Conservation (phyloP, 2,888 invertebrate genomes). For the Drosophila kuntzei region DNA sequence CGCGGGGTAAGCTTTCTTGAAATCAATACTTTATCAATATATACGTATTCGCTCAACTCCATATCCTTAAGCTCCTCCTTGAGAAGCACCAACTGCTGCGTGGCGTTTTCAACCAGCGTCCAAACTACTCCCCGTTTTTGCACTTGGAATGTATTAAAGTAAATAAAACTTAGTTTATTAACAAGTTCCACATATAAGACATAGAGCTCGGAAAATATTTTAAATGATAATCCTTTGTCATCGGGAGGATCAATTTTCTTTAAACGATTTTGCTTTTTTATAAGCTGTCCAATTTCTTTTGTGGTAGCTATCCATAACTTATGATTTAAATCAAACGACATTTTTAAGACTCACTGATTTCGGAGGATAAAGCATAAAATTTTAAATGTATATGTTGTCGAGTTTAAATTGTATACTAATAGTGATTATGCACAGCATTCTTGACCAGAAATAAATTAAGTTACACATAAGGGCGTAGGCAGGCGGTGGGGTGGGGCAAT, state of each 20-base stretch:
- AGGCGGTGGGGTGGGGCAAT: too few species aligned
- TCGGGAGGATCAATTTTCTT: slow-evolving; percentile 72
- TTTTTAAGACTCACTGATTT: slow-evolving; percentile 51
- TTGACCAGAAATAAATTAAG: not conserved
- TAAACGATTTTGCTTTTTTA: slow-evolving; percentile 83
- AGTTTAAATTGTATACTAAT: not conserved
- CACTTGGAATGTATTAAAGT: slow-evolving; percentile 83
- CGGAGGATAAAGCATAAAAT: slow-evolving; percentile 5
- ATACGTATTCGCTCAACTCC: slow-evolving; percentile 88
- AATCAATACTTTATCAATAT: slow-evolving; percentile 89
- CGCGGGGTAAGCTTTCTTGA: slow-evolving; percentile 89
- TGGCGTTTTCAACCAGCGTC: slow-evolving; percentile 74
- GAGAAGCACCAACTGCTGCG: slow-evolving; percentile 86
- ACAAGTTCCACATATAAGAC: slow-evolving; percentile 82
- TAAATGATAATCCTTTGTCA: slow-evolving; percentile 72
- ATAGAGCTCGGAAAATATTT: slow-evolving; percentile 82
- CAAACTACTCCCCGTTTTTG: slow-evolving; percentile 82
- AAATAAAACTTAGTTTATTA: slow-evolving; percentile 82
- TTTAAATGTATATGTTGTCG: slow-evolving; percentile 9
- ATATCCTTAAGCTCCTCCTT: slow-evolving; percentile 87
- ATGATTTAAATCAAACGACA: slow-evolving; percentile 86
- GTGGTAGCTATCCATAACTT: slow-evolving; percentile 86
- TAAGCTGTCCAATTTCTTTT: slow-evolving; percentile 84
- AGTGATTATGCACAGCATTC: slow-evolving; percentile 20
- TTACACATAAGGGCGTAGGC: too few species aligned